A percentile compares a stretch with the other conserved stretches of the same genome.
Conservation (phyloP, 2,113 vertebrate genomes). For the Pteronura brasiliensis region DNA sequence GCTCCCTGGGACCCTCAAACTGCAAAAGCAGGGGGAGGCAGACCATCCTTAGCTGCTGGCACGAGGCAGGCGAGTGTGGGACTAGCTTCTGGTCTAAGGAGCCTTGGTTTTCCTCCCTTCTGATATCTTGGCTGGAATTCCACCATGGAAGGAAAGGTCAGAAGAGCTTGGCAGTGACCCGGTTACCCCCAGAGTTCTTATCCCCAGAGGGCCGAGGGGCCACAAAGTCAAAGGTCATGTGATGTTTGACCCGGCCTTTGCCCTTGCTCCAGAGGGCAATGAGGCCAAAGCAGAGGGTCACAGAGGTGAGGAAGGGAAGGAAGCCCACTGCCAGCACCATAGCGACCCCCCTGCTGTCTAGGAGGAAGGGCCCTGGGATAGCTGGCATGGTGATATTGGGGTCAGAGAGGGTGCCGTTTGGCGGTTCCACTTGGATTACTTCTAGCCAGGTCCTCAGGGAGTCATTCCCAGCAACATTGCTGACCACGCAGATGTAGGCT, state of each 20-base stretch:
- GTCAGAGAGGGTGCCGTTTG: constrained; percentile 22
- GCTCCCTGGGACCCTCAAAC: not conserved
- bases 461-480: constrained; percentile 90
- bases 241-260: constrained; percentile 91
- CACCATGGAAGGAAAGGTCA: constrained; percentile 22
- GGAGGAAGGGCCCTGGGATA: constrained; percentile 65
- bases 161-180: constrained; percentile 76
- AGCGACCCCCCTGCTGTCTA: constrained; percentile 87
- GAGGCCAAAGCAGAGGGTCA: constrained; percentile 91
- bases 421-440: constrained; percentile 80
- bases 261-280: constrained; percentile 94
- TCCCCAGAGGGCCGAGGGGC: constrained; percentile 81
- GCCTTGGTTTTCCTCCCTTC: not conserved
- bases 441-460: constrained; percentile 85
- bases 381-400: constrained; percentile 41
- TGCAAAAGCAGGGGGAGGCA: not conserved
- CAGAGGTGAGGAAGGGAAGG: constrained; percentile 91
- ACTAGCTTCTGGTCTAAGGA: not conserved
- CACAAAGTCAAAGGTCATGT: constrained; percentile 88
- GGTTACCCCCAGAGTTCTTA: constrained; percentile 67
- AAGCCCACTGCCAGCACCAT: constrained; percentile 91
- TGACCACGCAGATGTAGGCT: constrained; percentile 86
- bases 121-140: not conserved
- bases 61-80: not conserved
- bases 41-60: not conserved